A percentile compares a stretch with the other conserved stretches of the same genome.
Evolutionary conservation across 2,113 vertebrate species (phyloP).

Genomic region (Apus apus): DNA sequence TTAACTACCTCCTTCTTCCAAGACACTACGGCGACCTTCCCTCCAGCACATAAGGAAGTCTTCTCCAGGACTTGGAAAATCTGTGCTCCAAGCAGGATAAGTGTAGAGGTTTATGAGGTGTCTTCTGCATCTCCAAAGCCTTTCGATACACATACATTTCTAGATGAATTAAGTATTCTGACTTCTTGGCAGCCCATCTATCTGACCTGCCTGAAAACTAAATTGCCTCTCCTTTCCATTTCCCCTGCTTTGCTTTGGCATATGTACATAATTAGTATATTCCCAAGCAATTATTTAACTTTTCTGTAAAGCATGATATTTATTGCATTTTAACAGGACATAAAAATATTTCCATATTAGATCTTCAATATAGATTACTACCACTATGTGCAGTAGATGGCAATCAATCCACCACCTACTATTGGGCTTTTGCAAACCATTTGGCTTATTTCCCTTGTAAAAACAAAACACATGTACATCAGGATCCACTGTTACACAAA

Average conservation of each 20-base stretch:
- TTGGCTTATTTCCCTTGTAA: slow-evolving; percentile 31
- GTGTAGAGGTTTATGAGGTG: slow-evolving; percentile 1
- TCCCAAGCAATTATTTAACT: slow-evolving; percentile 19
- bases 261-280: not conserved
- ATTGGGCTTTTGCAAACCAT: not conserved
- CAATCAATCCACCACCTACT: slow-evolving; percentile 49
- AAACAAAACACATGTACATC: slow-evolving; percentile 29
- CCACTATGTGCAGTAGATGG: slow-evolving; percentile 21
- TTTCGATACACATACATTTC: not conserved
- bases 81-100: not conserved
- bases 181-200: not conserved
- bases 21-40: not conserved
- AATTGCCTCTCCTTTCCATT: not conserved
- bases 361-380: slow-evolving; percentile 29
- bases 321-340: slow-evolving; percentile 6
- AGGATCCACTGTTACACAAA: not conserved
- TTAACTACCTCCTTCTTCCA: not conserved
- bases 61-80: not conserved
- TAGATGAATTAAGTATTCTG: not conserved
- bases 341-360: slow-evolving; percentile 11
- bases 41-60: not conserved
- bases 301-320: slow-evolving; percentile 27
- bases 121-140: not conserved
- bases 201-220: slow-evolving; percentile 1
- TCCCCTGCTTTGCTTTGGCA: not conserved